Conservation (phyloP, 2,113 vertebrate species). For the Synodontis membranacea region DNA sequence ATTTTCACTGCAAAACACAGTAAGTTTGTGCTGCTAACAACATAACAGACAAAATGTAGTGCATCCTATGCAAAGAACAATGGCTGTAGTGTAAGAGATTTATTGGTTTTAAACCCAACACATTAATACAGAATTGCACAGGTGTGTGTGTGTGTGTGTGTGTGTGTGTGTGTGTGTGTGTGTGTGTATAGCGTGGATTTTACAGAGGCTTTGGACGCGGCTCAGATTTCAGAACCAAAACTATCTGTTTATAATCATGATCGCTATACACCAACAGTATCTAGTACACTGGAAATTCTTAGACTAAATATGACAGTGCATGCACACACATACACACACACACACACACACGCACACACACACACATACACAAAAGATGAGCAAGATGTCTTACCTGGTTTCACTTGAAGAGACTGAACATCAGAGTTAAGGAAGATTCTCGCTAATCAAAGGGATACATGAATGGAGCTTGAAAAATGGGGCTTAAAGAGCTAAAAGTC, state of each 20-base stretch:
- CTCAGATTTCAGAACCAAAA: not conserved
- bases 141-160: too few relatives aligned
- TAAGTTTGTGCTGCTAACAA: not conserved
- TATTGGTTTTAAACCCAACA: not conserved
- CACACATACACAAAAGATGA: not conserved
- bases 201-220: not conserved
- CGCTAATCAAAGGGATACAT: slow-evolving; percentile 57
- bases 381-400: slow-evolving; percentile 62
- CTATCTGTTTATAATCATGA: not conserved
- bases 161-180: too few relatives aligned
- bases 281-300: too few relatives aligned
- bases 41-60: not conserved
- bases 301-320: too few relatives aligned
- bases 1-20: not conserved
- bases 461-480: slow-evolving; percentile 54
- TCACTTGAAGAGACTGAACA: slow-evolving; percentile 52
- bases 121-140: not conserved
- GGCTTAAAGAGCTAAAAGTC: slow-evolving; percentile 2
- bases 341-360: not conserved
- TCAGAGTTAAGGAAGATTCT: slow-evolving; percentile 47
- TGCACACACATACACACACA: too few relatives aligned
- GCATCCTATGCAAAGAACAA: not conserved
- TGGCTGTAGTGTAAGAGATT: not conserved
- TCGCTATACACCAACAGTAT: not conserved
- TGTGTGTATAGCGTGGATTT: too few relatives aligned